Evolutionary conservation across 2,797 vertebrate species (phyloP), one percentile per base, ranked within the genome.

Genomic region (Sphaeramia orbicularis): DNA sequence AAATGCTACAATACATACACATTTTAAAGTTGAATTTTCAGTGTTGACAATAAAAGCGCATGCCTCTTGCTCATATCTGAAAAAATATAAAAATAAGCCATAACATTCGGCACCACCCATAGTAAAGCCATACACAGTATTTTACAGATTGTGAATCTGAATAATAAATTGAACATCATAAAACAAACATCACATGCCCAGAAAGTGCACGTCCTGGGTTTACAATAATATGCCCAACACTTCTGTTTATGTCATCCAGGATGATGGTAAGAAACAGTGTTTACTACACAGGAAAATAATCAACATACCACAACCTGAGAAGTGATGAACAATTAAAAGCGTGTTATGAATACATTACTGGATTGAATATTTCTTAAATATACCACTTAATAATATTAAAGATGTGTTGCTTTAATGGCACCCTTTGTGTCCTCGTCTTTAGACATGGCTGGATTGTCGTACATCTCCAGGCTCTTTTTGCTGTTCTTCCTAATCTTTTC

Each of bases 401-500:
- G 45, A 0, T 52, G 57, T 0, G 89, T 83, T 2, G 44, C 47
- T 27, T 11, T 80, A 2, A 38, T 19, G 1, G 2, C 11, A 5
- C 56, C 19, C 6, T 59, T 52, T 1, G 47, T 27, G 4, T 91
- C 89, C 10, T 90, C 87, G 0, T 94, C 91, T 4, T 7, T 67
- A 1, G 69, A 62, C 85, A 93, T 70, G 7, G 89, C 89, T 0
- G 90, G 92, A 43, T 95, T 95, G 19, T 94, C 91, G 7, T 93
- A 91, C 86, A 92, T 89, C 77, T 94, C 91, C 61, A 94, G 60
- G 24, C 75, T 87, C 48, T 75, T 92, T 12, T 14, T 79, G 14
- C 24, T 86, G 43, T 43, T n/a, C 9, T 36, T 49, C 0, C 12
- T 51, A 2, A 85, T 30, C 5, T 84, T 80, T 0, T 91, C 85